Percentiles rank a stretch among this genome's conserved stretches.
phyloP scores from a whole-genome alignment of 1,140 invertebrate genomes.

The Plectus sambesii region DNA sequence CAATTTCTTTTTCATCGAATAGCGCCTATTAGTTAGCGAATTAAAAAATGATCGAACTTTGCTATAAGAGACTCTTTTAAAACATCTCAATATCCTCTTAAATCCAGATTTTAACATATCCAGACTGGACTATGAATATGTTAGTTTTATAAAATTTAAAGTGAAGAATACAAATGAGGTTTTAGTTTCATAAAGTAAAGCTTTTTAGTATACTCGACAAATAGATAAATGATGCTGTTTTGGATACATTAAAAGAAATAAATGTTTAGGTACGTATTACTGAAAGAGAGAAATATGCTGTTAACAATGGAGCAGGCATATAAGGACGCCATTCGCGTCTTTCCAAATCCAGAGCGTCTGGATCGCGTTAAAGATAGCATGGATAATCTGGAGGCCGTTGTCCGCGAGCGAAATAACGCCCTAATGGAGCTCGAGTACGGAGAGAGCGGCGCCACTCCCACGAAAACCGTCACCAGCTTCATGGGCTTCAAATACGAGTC shows the following conservation, averaged over 20 bases:
- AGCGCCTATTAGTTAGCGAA: constrained; percentile 9
- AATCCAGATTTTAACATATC: too few relatives aligned
- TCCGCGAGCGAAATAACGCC: constrained; percentile 80
- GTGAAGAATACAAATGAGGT: constrained; percentile 5
- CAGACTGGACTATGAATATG: too few relatives aligned
- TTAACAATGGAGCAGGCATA: constrained; percentile 83
- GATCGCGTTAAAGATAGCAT: constrained; percentile 82
- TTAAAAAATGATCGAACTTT: background rate
- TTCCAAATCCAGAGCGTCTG: constrained; percentile 85
- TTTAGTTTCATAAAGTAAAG: constrained; percentile 12
- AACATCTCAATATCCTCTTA: too few relatives aligned
- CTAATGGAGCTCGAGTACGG: constrained; percentile 82
- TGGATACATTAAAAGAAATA: too few relatives aligned
- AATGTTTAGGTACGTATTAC: constrained; percentile 66
- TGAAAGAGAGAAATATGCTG: constrained; percentile 94
- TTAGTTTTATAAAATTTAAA: too few relatives aligned
- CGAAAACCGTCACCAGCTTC: constrained; percentile 37
- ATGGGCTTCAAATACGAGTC: constrained; percentile 44
- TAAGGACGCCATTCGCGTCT: constrained; percentile 58
- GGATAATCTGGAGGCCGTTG: constrained; percentile 79
- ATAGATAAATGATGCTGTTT: constrained; percentile 8
- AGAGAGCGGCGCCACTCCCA: constrained; percentile 54
- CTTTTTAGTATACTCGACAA: constrained; percentile 13
- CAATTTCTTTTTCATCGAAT: constrained; percentile 11
- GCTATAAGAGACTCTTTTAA: constrained; percentile 17